Evolutionary conservation across 2,888 invertebrate genomes (phyloP), one percentile per base, ranked within the genome.

Genomic region (Synergus umbraculus): DNA sequence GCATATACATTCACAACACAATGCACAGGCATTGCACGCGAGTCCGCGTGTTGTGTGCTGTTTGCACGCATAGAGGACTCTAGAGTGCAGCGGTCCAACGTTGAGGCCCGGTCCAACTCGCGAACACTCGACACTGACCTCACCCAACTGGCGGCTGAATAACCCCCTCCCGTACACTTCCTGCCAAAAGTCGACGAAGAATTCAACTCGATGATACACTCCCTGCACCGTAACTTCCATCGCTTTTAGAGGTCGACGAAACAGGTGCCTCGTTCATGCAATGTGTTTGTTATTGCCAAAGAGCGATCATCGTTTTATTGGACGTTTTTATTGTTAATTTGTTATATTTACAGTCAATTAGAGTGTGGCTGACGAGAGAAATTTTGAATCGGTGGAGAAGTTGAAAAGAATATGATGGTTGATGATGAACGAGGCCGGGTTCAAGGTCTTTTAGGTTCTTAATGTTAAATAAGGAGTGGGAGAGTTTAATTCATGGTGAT

Each of bases 121-220:
- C 89, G 87, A 90, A 89, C 87, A 88, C 91, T 91, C 90, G 91
- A 91, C 92, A 92, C 92, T 91, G 91, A 90, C 91, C 90, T 91
- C 91, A 90, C 91, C 90, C 91, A 91, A 92, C 90, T 88, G 88
- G 86, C 87, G 79, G 77, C 80, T 83, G 83, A 65, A 41, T 65
- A 65, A 69, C 82, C 82, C 86, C 80, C 84, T 80, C 84, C 81
- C 86, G 90, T 91, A 91, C 91, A 91, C 90, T 91, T 89, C 81
- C 88, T 82, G 88, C 89, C 91, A 91, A 91, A 92, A 91, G 91
- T 90, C 86, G 81, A 81, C 82, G 81, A 88, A 90, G 89, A 90
- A 91, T 90, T 90, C 87, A 86, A 86, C 82, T 82, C 79, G 76
- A 82, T 79, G 81, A 88, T 87, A 86, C 86, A 87, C 85, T 85